phyloP scores from a whole-genome alignment of 2,888 invertebrate species.

The Drosophila seclusa region DNA sequence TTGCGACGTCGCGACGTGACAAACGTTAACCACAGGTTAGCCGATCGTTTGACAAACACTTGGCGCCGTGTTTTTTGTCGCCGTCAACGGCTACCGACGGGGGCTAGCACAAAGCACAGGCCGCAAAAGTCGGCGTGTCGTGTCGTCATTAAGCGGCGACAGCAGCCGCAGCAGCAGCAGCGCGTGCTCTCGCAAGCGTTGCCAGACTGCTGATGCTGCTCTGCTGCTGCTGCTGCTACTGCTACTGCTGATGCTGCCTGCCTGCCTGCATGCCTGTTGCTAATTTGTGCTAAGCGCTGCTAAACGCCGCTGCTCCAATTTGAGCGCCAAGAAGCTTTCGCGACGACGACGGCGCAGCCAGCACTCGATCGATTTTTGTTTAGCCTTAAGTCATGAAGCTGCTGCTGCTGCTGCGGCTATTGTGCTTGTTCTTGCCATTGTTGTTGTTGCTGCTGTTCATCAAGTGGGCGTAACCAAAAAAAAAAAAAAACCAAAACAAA shows the following conservation, averaged over 20 bases:
- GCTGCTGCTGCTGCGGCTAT: slow-evolving; percentile 43
- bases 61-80: slow-evolving; percentile 78
- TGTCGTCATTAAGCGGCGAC: slow-evolving; percentile 68
- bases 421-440: slow-evolving; percentile 21
- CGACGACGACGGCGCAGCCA: slow-evolving; percentile 54
- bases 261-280: slow-evolving; percentile 47
- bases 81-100: slow-evolving; percentile 69
- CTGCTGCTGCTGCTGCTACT: slow-evolving; percentile 8
- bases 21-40: slow-evolving; percentile 75
- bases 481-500: slow-evolving; percentile 8
- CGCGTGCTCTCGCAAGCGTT: slow-evolving; percentile 66
- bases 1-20: slow-evolving; percentile 61
- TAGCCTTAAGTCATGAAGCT: slow-evolving; percentile 39
- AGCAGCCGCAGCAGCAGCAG: not conserved
- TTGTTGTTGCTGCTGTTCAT: slow-evolving; percentile 33
- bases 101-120: slow-evolving; percentile 20
- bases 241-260: slow-evolving; percentile 14
- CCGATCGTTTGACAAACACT: slow-evolving; percentile 81
- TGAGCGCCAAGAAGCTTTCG: slow-evolving; percentile 70
- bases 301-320: slow-evolving; percentile 77
- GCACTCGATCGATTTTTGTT: slow-evolving; percentile 56
- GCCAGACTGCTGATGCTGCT: slow-evolving; percentile 36
- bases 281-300: slow-evolving; percentile 79
- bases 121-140: slow-evolving; percentile 32
- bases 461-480: slow-evolving; percentile 83